These are phyloP conservation scores for Chironomus tepperi DNA, from an alignment of 1,140 invertebrate species.

Conservation along the genomic window DNA sequence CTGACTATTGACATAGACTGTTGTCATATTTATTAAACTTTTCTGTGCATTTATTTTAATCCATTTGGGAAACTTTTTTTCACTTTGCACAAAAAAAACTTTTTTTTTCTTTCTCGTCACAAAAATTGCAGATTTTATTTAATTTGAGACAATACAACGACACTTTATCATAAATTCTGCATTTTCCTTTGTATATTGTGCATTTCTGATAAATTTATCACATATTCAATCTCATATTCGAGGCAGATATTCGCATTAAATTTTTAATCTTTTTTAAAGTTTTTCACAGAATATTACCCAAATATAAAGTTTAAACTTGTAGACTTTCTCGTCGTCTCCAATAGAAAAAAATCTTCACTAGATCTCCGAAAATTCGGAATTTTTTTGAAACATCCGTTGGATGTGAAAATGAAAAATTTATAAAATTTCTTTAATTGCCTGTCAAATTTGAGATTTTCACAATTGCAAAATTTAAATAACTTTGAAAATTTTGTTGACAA, in stretches of 20 bases:
- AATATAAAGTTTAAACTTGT: too few relatives aligned
- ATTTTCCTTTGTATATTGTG: not conserved
- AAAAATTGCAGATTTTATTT: not conserved
- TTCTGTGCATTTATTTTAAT: not conserved
- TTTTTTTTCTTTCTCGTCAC: not conserved
- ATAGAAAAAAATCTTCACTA: too few relatives aligned
- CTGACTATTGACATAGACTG: not conserved
- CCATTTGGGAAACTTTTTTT: not conserved
- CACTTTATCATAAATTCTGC: conserved; percentile 7
- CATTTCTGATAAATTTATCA: not conserved
- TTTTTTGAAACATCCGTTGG: too few relatives aligned
- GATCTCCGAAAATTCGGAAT: too few relatives aligned
- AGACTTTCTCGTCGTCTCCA: too few relatives aligned
- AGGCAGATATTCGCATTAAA: conserved; percentile 12
- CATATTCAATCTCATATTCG: not conserved
- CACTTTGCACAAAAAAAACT: not conserved
- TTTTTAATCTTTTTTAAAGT: not conserved
- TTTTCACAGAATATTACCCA: too few relatives aligned
- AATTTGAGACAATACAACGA: not conserved
- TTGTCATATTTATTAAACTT: not conserved
- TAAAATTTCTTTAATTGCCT: too few relatives aligned
- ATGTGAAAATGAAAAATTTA: too few relatives aligned
- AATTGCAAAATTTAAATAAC: too few relatives aligned
- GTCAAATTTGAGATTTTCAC: too few relatives aligned
- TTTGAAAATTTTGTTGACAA: too few relatives aligned